A percentile compares a stretch with the other conserved stretches of the same genome.
Conservation (phyloP, 1,140 invertebrate genomes). For the Spodoptera frugiperda region DNA sequence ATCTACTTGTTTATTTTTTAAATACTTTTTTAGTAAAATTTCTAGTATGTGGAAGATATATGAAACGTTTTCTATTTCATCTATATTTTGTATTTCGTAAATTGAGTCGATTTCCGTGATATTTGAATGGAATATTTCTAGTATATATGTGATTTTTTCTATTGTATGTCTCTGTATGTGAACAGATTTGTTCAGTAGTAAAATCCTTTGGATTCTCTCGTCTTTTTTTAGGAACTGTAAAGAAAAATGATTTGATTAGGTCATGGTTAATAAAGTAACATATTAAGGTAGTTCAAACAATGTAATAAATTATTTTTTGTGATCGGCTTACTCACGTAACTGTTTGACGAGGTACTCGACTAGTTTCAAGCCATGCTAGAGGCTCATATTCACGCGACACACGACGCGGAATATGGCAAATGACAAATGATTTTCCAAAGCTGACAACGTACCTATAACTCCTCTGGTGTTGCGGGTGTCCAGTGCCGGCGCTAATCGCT, state of each 20-base stretch:
- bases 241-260: conserved; percentile 23
- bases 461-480: no score
- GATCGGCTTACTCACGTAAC: no score
- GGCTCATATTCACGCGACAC: no score
- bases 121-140: conserved; percentile 56
- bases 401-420: no score
- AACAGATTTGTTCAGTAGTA: conserved; percentile 68
- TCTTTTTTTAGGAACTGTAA: conserved; percentile 71
- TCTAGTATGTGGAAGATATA: conserved; percentile 73
- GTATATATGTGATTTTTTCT: conserved; percentile 64
- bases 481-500: no score
- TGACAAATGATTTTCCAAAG: no score
- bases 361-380: no score
- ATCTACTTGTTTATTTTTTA: conserved; percentile 41
- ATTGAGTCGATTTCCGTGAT: conserved; percentile 39
- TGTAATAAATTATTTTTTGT: no score
- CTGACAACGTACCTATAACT: no score
- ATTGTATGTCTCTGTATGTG: conserved; percentile 70
- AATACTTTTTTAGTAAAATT: conserved; percentile 63
- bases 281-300: no score
- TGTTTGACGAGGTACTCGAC: no score
- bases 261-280: background rate
- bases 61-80: conserved; percentile 63
- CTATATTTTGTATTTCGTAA: conserved; percentile 59
- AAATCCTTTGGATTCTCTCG: conserved; percentile 60